These are phyloP conservation scores for Auanema sp. DNA, from an alignment of 2,888 invertebrate genomes.

Conservation along the genomic window DNA sequence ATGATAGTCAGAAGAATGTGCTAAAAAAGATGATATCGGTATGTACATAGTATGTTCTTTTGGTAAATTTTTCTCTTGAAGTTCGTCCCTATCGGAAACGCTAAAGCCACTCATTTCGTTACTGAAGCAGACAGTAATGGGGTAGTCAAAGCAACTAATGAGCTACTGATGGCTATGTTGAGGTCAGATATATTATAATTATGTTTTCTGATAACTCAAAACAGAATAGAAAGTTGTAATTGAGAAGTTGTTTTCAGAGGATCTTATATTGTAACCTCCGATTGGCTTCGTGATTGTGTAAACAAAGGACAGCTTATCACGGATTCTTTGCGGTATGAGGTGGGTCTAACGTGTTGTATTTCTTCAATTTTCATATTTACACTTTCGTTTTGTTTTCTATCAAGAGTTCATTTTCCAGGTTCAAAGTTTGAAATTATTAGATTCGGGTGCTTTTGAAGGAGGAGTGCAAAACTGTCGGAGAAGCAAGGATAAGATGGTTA, in stretches of 20 bases:
- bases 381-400: not conserved
- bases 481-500: slow-evolving; percentile 1
- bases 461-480: not conserved
- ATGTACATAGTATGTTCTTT: not conserved
- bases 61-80: too few species aligned
- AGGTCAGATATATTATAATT: slow-evolving; percentile 1
- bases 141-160: not conserved
- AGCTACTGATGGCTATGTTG: slow-evolving; percentile 2
- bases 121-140: slow-evolving; percentile 1
- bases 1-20: slow-evolving; percentile 15
- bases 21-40: not conserved
- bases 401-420: slow-evolving; percentile 1
- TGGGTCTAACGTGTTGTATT: not conserved
- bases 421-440: not conserved
- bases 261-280: not conserved
- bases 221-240: not conserved
- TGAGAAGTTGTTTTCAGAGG: not conserved
- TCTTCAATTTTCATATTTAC: not conserved
- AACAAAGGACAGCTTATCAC: not conserved
- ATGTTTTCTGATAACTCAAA: not conserved
- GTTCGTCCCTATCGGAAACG: not conserved
- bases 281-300: slow-evolving; percentile 7
- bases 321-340: not conserved
- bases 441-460: not conserved
- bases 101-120: slow-evolving; percentile 7